These are phyloP conservation scores for Montipora foliosa DNA, from an alignment of 64 coral and sea anemone species.

Conservation along the genomic window DNA sequence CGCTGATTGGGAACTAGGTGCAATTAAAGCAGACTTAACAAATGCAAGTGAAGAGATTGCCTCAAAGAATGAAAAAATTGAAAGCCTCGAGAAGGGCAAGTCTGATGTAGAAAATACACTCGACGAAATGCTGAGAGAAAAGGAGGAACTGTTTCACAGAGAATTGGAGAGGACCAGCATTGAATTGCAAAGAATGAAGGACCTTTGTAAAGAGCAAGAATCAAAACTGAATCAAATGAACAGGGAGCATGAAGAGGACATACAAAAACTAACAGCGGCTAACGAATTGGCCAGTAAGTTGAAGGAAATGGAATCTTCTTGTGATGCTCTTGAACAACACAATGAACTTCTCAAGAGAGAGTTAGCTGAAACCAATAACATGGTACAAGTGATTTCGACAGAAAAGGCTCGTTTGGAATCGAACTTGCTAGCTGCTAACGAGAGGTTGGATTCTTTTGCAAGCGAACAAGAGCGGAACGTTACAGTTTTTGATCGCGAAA, in stretches of 20 bases:
- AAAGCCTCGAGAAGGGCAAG: background rate
- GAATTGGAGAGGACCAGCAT: background rate
- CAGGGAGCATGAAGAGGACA: background rate
- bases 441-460: background rate
- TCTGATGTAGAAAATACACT: background rate
- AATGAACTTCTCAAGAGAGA: background rate
- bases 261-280: background rate
- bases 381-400: background rate
- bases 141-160: background rate
- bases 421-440: background rate
- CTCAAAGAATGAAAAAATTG: background rate
- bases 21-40: background rate
- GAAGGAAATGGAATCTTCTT: background rate
- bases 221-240: background rate
- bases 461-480: background rate
- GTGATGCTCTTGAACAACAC: background rate
- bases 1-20: slow-evolving; percentile 12
- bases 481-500: background rate
- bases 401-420: slow-evolving; percentile 6
- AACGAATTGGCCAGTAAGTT: background rate
- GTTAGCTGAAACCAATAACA: background rate
- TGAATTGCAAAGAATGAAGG: background rate
- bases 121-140: background rate
- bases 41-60: background rate
- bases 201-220: slow-evolving; percentile 25